phyloP scores from a whole-genome alignment of 23 tunicate species.

The Phallusia fumigata region DNA sequence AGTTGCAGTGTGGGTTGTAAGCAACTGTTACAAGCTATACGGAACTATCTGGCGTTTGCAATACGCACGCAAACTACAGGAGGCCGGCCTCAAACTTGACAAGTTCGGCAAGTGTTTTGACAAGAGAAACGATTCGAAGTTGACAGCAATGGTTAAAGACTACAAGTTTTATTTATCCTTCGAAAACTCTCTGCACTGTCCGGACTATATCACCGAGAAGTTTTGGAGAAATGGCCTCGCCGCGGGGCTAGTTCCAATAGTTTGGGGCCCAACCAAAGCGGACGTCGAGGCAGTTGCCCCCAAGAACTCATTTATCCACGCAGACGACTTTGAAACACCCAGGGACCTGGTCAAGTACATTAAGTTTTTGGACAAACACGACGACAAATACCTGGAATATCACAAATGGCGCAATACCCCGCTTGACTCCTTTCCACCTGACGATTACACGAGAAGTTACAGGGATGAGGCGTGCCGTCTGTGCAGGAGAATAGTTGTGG shows the following conservation, averaged over 20 bases:
- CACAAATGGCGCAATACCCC: conserved; percentile 56
- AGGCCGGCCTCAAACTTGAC: conserved; percentile 73
- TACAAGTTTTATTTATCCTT: conserved; percentile 69
- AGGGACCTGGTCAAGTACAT: conserved; percentile 46
- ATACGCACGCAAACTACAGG: conserved; percentile 57
- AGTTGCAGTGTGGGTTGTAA: conserved; percentile 62
- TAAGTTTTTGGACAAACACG: conserved; percentile 36
- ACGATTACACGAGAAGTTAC: conserved; percentile 39
- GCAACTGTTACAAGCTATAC: conserved; percentile 59
- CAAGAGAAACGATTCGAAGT: conserved; percentile 13
- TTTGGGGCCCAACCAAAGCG: conserved; percentile 73
- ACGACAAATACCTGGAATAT: conserved; percentile 68
- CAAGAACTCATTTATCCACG: conserved; percentile 65
- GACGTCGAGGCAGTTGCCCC: conserved; percentile 77
- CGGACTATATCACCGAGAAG: conserved; percentile 73
- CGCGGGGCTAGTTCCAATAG: conserved; percentile 64
- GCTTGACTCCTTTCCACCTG: conserved; percentile 24
- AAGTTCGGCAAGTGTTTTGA: conserved; percentile 74
- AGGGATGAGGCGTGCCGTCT: conserved; percentile 31
- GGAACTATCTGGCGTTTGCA: conserved; percentile 63
- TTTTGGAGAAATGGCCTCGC: conserved; percentile 66
- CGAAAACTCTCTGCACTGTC: conserved; percentile 71
- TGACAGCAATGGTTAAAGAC: not conserved
- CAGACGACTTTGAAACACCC: conserved; percentile 71
- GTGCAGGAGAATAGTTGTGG: conserved; percentile 31